A percentile compares a stretch with the other conserved stretches of the same genome.
phyloP scores from a whole-genome alignment of 2,888 invertebrate species.

The Lithophane socia region DNA sequence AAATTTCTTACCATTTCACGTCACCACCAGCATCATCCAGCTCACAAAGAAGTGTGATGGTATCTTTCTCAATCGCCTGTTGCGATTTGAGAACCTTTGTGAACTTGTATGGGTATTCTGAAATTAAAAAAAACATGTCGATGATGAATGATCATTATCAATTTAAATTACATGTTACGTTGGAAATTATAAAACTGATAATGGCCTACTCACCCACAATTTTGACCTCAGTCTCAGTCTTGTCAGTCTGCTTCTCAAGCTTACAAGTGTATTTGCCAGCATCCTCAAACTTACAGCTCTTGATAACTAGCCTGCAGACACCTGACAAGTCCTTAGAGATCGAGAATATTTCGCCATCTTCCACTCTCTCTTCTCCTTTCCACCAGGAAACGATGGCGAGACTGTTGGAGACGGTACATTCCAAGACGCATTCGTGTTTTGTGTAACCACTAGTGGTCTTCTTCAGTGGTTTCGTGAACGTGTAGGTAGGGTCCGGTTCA shows the following conservation, averaged over 20 bases:
- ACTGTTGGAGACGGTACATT: conserved; percentile 98
- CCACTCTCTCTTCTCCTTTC: conserved; percentile 94
- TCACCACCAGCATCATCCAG: conserved; percentile 98
- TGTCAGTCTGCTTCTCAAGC: conserved; percentile 96
- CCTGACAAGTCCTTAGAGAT: conserved; percentile 98
- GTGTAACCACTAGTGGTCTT: conserved; percentile 97
- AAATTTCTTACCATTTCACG: conserved; percentile 94
- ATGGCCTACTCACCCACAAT: conserved; percentile 91
- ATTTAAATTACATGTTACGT: background rate
- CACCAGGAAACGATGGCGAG: conserved; percentile 99
- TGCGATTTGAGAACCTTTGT: conserved; percentile 98
- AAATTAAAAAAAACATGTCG: conserved; percentile 63
- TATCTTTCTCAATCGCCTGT: conserved; percentile 98
- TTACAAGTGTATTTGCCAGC: conserved; percentile 97
- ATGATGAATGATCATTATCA: background rate
- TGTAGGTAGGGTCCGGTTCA: conserved; percentile 98
- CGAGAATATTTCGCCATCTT: conserved; percentile 95
- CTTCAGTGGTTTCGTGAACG: conserved; percentile 97
- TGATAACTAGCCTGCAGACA: conserved; percentile 96
- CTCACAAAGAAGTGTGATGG: conserved; percentile 97
- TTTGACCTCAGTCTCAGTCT: conserved; percentile 94
- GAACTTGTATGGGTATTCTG: conserved; percentile 98
- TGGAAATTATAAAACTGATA: background rate
- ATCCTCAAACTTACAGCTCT: conserved; percentile 95
- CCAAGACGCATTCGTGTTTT: conserved; percentile 96